Base-by-base conservation (phyloP, 2,113 vertebrate genomes). In the Abramis brama region DNA sequence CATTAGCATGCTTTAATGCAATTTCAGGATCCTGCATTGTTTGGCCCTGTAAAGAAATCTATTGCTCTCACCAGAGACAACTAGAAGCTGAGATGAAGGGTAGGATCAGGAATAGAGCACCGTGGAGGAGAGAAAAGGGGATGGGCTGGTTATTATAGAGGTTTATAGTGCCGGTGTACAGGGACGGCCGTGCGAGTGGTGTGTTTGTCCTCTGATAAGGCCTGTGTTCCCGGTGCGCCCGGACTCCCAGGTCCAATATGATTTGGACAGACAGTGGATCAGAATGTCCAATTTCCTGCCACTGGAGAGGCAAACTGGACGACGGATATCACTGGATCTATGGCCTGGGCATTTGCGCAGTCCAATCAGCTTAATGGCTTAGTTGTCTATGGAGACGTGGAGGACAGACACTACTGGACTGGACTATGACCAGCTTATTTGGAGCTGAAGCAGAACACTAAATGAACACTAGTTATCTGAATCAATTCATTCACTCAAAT, bases 11-110 rank as follows among this genome's bases (percentile, higher is more conserved):
- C 83, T 84, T 87, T 78, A 83, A 62, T 86, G 87, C 81, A 76
- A 64, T 86, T 84, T 89, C 81, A 83, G 68, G 70, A 71, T 84
- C 68, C 39, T 43, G 71, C 82, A 81, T 86, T 88, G 86, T 90
- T 84, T 64, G 62, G 76, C 68, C 27, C 50, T 57, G 79, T 87
- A 87, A 88, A 81, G 70, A 88, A 84, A 50, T 87, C 83, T 85
- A 84, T 82, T 66, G 73, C 86, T 85, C 74, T 78, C 76, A 86
- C 79, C 70, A 79, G 66, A 87, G 83, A 88, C 47, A 71, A 84
- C 82, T 47, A 33, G 55, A 75, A 70, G 50, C 76, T 4, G n/a
- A 83, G 59, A 55, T 74, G 25, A 39, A n/a, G 23, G 52, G 71
- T 74, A 59, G 62, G 78, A 75, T 70, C 59, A n/a, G 71, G 21